Base-by-base conservation (phyloP, 2,113 vertebrate genomes). In the Oenanthe oenanthe region DNA sequence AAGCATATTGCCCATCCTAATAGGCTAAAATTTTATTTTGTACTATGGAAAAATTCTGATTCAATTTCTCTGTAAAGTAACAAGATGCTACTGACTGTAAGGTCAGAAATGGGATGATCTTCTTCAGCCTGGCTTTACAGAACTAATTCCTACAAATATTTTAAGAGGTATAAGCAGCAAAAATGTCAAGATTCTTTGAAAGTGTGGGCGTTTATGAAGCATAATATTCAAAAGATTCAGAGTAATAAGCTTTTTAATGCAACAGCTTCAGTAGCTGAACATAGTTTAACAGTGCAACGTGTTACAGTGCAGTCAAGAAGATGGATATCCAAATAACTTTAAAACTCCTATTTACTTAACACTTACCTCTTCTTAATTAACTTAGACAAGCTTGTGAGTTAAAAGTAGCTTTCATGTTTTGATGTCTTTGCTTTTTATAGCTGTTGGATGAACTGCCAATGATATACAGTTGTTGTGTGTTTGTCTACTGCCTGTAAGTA, bases 401-500 rank as follows among this genome's bases (percentile, higher is more conserved):
- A 53, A 61, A 94, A 89, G 62, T 51, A 24, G 42, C 80, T 94
- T 79, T 96, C 66, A 95, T 76, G 56, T 86, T 94, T 91, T 78
- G 60, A 50, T 97, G 29, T 96, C 66, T 97, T 80, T 97, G 71
- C 86, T 93, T 93, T 97, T 97, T 97, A 47, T 92, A 99, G 99
- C 97, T 99, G 56, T 97, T 99, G 98, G 99, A 99, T 81, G 99
- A 99, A 93, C 97, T 99, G 95, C 99, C 99, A 56, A 99, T 99
- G 99, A 99, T 99, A 97, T 99, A 99, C 98, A 99, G 99, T 93
- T 99, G 99, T 91, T 99, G 99, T 77, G 94, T 99, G 65, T 99
- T 99, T 97, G 98, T 99, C 91, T 99, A 99, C 98, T 99, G 99
- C 97, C 97, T 99, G 99, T 99, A 98, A 99, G 99, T 99, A 96